These are phyloP conservation scores for Alaudala cheleensis DNA, from an alignment of 2,113 vertebrate genomes.

Conservation along the genomic window DNA sequence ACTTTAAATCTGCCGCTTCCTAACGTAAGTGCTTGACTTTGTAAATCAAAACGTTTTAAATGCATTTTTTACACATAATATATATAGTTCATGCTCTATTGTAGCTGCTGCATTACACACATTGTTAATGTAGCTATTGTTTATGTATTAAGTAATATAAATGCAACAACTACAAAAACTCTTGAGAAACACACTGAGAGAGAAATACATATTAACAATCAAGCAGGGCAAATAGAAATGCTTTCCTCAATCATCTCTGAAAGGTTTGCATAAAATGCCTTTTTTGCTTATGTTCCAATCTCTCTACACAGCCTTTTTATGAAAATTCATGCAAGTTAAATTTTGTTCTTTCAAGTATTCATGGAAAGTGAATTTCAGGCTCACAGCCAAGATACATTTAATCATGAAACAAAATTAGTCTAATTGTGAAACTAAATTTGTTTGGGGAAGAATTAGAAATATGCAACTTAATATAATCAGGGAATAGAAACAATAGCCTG, in stretches of 20 bases:
- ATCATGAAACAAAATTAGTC: constrained; percentile 54
- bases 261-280: constrained; percentile 22
- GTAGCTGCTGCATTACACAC: not conserved
- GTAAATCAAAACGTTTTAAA: not conserved
- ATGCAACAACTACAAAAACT: constrained; percentile 24
- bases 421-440: constrained; percentile 11
- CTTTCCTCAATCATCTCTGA: not conserved
- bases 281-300: constrained; percentile 23
- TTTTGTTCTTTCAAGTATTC: constrained; percentile 51
- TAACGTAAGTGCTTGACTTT: not conserved
- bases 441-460: constrained; percentile 39
- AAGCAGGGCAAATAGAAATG: constrained; percentile 10
- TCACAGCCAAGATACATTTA: constrained; percentile 40
- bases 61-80: not conserved
- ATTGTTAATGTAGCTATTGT: constrained; percentile 10
- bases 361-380: constrained; percentile 57
- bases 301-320: constrained; percentile 19
- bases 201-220: constrained; percentile 24
- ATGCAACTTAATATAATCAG: constrained; percentile 13
- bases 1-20: not conserved
- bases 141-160: constrained; percentile 37
- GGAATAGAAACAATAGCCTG: not conserved
- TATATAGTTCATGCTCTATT: constrained; percentile 10
- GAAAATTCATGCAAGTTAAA: constrained; percentile 48
- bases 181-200: not conserved